phyloP scores from a whole-genome alignment of 2,888 invertebrate species.

The Pyrrhia umbra region DNA sequence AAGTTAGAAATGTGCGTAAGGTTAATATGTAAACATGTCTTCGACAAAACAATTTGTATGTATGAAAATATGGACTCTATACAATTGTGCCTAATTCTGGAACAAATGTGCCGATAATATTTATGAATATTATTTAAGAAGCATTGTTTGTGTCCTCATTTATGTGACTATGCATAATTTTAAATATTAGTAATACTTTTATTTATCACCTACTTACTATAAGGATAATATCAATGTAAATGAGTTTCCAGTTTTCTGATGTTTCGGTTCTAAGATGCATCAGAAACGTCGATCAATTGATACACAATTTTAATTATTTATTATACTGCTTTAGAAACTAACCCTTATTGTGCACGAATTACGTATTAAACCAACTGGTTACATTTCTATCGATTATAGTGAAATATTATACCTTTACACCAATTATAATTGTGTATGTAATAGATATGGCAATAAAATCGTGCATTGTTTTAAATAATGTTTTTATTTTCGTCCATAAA shows the following conservation, averaged over 20 bases:
- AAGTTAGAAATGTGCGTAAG: constrained; percentile 42
- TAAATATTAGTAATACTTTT: constrained; percentile 73
- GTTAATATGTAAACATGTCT: constrained; percentile 48
- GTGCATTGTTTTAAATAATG: constrained; percentile 79
- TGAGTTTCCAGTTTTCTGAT: constrained; percentile 71
- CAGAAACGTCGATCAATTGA: constrained; percentile 77
- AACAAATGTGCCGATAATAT: constrained; percentile 68
- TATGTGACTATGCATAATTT: constrained; percentile 83
- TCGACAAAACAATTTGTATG: constrained; percentile 55
- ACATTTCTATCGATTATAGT: constrained; percentile 52
- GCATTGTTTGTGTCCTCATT: constrained; percentile 71
- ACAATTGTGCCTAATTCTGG: constrained; percentile 65
- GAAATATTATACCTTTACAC: constrained; percentile 74
- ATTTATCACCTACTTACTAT: constrained; percentile 79
- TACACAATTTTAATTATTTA: constrained; percentile 87
- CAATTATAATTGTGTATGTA: constrained; percentile 88
- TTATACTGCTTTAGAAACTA: constrained; percentile 62
- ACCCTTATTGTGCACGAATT: constrained; percentile 66
- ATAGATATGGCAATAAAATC: constrained; percentile 87
- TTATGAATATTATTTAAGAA: constrained; percentile 68
- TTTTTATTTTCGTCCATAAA: constrained; percentile 65
- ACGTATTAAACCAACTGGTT: constrained; percentile 51
- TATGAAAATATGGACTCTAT: constrained; percentile 65
- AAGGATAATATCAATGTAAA: constrained; percentile 74
- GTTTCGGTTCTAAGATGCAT: constrained; percentile 85